Evolutionary conservation across 2,888 invertebrate species (phyloP).

Genomic region (Acronicta psi): DNA sequence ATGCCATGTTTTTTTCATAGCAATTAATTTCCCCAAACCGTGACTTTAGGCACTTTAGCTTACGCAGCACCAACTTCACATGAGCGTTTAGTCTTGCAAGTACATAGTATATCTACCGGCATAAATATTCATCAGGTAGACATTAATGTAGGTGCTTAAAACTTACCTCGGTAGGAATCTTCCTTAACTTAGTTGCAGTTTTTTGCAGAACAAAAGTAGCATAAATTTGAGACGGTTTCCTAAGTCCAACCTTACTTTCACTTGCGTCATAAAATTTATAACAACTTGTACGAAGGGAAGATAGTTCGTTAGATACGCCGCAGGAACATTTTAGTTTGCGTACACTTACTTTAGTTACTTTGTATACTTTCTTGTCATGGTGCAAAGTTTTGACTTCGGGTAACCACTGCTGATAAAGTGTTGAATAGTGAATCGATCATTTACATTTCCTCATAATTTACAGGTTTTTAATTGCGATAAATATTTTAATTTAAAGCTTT

Average conservation of each 20-base stretch:
- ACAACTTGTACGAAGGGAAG: constrained; percentile 34
- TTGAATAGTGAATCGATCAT: not conserved
- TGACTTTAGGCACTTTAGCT: not conserved
- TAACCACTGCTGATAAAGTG: not conserved
- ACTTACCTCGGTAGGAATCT: constrained; percentile 48
- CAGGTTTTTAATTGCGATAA: too few relatives aligned
- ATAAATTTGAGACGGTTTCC: constrained; percentile 32
- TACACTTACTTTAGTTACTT: constrained; percentile 30
- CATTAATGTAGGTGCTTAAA: constrained; percentile 52
- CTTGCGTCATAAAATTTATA: constrained; percentile 41
- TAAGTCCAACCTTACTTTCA: constrained; percentile 38
- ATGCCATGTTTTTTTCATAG: too few relatives aligned
- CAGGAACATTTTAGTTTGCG: constrained; percentile 21
- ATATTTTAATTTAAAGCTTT: too few relatives aligned
- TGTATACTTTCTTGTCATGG: constrained; percentile 18
- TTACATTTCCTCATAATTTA: too few relatives aligned
- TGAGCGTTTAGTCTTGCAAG: constrained; percentile 25
- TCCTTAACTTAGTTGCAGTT: constrained; percentile 42
- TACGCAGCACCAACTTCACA: not conserved
- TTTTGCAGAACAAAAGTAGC: constrained; percentile 37
- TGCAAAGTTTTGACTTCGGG: constrained; percentile 9
- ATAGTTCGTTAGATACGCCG: constrained; percentile 38
- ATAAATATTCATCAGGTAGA: constrained; percentile 57
- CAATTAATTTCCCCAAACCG: too few relatives aligned
- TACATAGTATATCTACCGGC: constrained; percentile 41